phyloP scores from a whole-genome alignment of 2,113 vertebrate genomes.

The Thunnus maccoyii region DNA sequence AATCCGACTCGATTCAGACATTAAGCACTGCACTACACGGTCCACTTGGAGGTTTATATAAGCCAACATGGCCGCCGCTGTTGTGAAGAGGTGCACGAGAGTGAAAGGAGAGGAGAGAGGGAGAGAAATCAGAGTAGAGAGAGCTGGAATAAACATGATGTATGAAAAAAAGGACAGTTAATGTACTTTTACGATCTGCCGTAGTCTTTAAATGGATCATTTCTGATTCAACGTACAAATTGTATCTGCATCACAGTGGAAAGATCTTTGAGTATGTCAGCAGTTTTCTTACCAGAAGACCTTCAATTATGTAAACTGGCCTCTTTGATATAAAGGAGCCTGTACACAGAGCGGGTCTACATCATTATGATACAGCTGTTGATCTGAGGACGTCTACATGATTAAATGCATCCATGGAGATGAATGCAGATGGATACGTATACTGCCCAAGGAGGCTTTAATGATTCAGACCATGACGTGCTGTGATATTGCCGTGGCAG shows the following conservation, averaged over 20 bases:
- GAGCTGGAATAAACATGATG: background rate
- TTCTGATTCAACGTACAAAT: background rate
- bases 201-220: no score
- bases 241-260: background rate
- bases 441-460: background rate
- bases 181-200: no score
- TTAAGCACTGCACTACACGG: conserved; percentile 16
- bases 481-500: conserved; percentile 6
- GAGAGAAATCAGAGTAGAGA: conserved; percentile 1
- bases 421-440: conserved; percentile 32
- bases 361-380: conserved; percentile 32
- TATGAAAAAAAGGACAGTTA: no score
- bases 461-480: conserved; percentile 14
- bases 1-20: conserved; percentile 51
- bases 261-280: background rate
- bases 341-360: background rate
- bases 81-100: conserved; percentile 24
- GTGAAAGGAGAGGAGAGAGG: background rate
- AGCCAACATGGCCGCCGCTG: conserved; percentile 61
- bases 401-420: conserved; percentile 2
- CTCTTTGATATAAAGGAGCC: background rate
- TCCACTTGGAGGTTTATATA: conserved; percentile 62
- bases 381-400: conserved; percentile 4
- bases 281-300: background rate
- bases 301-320: background rate